Conservation (phyloP, 2,888 invertebrate species). For the Ennomos quercinarius region DNA sequence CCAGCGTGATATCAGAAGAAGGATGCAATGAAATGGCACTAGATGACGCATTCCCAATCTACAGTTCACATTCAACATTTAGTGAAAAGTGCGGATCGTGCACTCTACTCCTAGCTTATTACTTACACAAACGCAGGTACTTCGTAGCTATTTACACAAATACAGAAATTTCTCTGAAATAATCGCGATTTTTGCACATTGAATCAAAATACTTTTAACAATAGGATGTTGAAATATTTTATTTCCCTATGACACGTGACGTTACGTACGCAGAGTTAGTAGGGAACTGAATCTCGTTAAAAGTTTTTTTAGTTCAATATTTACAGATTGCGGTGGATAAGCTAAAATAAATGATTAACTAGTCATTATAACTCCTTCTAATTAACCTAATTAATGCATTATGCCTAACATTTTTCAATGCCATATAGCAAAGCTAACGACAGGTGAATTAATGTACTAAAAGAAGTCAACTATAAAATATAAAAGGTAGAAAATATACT, state of each 20-base stretch:
- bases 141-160: conserved; percentile 13
- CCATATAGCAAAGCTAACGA: conserved; percentile 7
- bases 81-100: conserved; percentile 50
- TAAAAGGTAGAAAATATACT: background rate
- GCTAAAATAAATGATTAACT: no score
- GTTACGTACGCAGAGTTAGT: background rate
- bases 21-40: conserved; percentile 24
- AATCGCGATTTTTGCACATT: background rate
- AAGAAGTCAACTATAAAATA: background rate
- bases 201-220: conserved; percentile 1
- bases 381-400: conserved; percentile 9
- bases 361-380: no score
- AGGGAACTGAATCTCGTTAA: background rate
- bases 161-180: background rate
- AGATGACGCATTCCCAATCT: conserved; percentile 65
- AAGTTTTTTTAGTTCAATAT: conserved; percentile 13
- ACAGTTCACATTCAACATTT: conserved; percentile 81
- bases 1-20: conserved; percentile 9
- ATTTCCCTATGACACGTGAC: background rate
- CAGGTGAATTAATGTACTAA: background rate
- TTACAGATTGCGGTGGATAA: background rate
- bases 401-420: conserved; percentile 17
- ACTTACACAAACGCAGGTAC: conserved; percentile 37
- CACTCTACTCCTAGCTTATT: conserved; percentile 55
- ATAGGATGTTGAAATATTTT: background rate